Evolutionary conservation across 2,113 vertebrate species (phyloP).

Genomic region (Sarotherodon lohbergeri): DNA sequence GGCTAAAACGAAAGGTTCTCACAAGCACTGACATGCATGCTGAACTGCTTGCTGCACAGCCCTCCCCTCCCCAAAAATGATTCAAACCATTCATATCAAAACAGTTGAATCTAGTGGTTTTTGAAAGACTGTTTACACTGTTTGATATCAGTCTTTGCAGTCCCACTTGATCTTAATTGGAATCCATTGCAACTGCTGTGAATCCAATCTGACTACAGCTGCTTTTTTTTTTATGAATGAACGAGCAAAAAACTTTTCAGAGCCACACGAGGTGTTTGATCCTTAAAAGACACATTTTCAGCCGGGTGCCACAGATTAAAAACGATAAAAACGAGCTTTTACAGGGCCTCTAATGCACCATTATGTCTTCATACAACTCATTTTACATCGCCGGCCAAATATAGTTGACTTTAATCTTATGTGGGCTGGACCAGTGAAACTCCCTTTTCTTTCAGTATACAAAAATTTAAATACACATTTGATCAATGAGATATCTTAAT

Average conservation of each 20-base stretch:
- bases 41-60: neutral
- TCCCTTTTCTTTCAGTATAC: too few relatives aligned
- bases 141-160: neutral
- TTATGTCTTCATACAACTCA: neutral
- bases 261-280: neutral
- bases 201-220: neutral
- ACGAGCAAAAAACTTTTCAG: neutral
- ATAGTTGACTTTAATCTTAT: too few relatives aligned
- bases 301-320: neutral
- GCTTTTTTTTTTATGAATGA: neutral
- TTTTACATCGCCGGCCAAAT: neutral
- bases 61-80: neutral
- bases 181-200: neutral
- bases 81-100: neutral
- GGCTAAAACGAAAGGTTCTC: neutral
- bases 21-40: neutral
- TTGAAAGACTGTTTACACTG: neutral
- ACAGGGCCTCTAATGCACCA: neutral
- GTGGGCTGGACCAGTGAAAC: too few relatives aligned
- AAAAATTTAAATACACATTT: too few relatives aligned
- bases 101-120: neutral
- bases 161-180: neutral
- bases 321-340: neutral
- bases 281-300: neutral
- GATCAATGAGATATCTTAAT: too few relatives aligned